These are phyloP conservation scores for Mormyrus proboscirostris DNA, from an alignment of 2,797 vertebrate species.

Conservation along the genomic window DNA sequence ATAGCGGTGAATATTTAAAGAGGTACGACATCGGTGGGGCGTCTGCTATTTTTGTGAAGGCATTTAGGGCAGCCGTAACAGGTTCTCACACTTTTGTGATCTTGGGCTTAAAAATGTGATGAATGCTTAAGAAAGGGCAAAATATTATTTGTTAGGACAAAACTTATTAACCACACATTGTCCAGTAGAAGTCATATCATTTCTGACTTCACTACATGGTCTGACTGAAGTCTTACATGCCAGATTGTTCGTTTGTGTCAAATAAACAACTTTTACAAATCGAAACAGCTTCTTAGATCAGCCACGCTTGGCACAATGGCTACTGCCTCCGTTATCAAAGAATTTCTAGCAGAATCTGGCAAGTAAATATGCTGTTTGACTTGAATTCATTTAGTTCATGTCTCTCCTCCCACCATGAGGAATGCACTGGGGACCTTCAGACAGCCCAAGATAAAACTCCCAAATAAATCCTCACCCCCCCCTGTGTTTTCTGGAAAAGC, in stretches of 20 bases:
- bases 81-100: not conserved
- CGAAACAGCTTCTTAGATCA: not conserved
- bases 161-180: not conserved
- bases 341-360: slow-evolving; percentile 9
- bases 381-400: slow-evolving; percentile 17
- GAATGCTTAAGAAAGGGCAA: not conserved
- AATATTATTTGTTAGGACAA: not conserved
- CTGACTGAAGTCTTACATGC: not conserved
- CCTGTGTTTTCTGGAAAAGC: not conserved
- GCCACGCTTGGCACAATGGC: not conserved
- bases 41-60: not conserved
- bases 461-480: slow-evolving; percentile 3
- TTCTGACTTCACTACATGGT: not conserved
- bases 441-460: slow-evolving; percentile 16
- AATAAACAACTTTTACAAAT: not conserved
- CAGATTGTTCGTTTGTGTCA: not conserved
- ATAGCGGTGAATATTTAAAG: slow-evolving; percentile 22
- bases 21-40: not conserved
- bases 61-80: not conserved
- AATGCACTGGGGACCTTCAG: not conserved
- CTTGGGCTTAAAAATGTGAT: not conserved
- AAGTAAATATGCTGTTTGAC: slow-evolving; percentile 12
- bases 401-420: slow-evolving; percentile 10
- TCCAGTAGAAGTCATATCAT: not conserved
- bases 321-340: not conserved